These are phyloP conservation scores for Malaclemys terrapin DNA, from an alignment of 2,113 vertebrate genomes.

Conservation along the genomic window DNA sequence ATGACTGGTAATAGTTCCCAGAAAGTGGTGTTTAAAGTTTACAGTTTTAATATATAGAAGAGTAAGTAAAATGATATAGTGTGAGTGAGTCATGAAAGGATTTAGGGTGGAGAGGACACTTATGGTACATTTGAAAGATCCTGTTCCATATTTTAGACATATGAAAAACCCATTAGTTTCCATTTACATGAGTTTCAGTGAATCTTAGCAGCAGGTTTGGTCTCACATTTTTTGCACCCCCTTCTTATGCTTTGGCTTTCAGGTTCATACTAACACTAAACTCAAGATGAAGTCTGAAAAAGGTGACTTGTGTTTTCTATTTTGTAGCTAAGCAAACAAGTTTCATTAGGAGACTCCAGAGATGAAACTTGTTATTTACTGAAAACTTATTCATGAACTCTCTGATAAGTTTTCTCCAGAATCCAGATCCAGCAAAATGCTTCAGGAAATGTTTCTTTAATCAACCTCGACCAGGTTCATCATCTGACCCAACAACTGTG, in stretches of 20 bases:
- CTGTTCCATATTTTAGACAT: not conserved
- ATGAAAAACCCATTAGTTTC: not conserved
- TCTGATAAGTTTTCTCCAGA: not conserved
- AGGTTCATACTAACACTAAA: not conserved
- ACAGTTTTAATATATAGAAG: slow-evolving; percentile 18
- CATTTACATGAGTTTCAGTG: not conserved
- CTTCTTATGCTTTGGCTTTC: not conserved
- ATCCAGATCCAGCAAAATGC: not conserved
- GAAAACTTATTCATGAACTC: not conserved
- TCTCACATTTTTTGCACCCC: not conserved
- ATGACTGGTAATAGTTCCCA: slow-evolving; percentile 43
- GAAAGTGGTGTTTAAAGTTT: slow-evolving; percentile 44
- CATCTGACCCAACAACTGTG: not conserved
- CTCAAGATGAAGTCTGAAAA: not conserved
- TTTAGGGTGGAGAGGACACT: not conserved
- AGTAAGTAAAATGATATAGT: slow-evolving; percentile 23
- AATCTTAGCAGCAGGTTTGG: not conserved
- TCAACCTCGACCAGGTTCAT: not conserved
- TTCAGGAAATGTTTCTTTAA: not conserved
- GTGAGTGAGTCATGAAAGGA: slow-evolving; percentile 10
- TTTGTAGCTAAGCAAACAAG: not conserved
- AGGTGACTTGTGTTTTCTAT: not conserved
- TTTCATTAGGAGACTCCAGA: not conserved
- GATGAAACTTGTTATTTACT: not conserved
- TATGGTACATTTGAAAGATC: not conserved